Percentiles rank a stretch among this genome's conserved stretches.
phyloP scores from a whole-genome alignment of 2,888 invertebrate species.

The Epistrophe eligans region DNA sequence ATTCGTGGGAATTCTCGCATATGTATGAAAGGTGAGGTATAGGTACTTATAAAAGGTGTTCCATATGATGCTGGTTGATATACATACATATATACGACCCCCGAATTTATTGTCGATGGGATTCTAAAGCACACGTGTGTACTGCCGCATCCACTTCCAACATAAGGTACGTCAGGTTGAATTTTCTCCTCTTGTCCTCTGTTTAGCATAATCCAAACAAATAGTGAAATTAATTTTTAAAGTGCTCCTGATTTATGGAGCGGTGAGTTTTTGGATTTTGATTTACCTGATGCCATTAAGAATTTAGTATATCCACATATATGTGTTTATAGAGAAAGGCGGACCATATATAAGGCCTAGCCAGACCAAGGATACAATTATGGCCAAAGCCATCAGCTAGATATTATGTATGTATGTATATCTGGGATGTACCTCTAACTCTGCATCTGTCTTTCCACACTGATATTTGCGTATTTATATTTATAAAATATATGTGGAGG shows the following conservation, averaged over 20 bases:
- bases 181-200: slow-evolving; percentile 8
- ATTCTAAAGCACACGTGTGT: slow-evolving; percentile 25
- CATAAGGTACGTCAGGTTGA: background rate
- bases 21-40: slow-evolving; percentile 13
- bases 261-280: slow-evolving; percentile 63
- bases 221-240: slow-evolving; percentile 72
- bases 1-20: slow-evolving; percentile 49
- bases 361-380: slow-evolving; percentile 7
- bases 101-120: background rate
- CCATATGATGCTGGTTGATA: slow-evolving; percentile 12
- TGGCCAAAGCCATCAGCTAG: background rate
- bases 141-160: background rate
- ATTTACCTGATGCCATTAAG: slow-evolving; percentile 48
- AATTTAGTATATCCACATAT: slow-evolving; percentile 3
- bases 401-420: background rate
- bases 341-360: background rate
- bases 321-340: background rate
- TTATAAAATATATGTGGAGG: slow-evolving; percentile 28
- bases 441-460: background rate
- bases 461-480: background rate
- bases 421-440: background rate
- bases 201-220: slow-evolving; percentile 70
- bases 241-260: slow-evolving; percentile 67
- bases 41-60: background rate
- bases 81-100: slow-evolving; percentile 1